These are phyloP conservation scores for Nemotelus pantherinus DNA, from an alignment of 2,888 invertebrate genomes.

Conservation along the genomic window DNA sequence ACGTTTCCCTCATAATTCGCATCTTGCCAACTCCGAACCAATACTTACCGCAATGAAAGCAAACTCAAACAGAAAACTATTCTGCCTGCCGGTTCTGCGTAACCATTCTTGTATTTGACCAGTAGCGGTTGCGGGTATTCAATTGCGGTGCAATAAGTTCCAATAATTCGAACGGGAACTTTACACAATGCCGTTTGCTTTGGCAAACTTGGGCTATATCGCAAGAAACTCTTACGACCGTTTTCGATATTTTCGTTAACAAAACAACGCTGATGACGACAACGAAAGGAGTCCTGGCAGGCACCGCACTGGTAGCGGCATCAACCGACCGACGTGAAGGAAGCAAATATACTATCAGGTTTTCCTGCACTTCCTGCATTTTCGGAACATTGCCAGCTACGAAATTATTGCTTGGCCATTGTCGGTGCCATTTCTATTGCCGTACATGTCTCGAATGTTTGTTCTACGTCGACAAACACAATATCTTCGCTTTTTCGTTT, in stretches of 20 bases:
- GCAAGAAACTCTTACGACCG: slow-evolving; percentile 11
- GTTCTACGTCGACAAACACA: slow-evolving; percentile 43
- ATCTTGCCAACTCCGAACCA: background rate
- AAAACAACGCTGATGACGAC: slow-evolving; percentile 18
- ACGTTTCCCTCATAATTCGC: background rate
- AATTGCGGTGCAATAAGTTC: slow-evolving; percentile 37
- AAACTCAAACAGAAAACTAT: slow-evolving; percentile 16
- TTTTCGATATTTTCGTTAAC: slow-evolving; percentile 38
- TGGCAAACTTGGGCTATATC: slow-evolving; percentile 9
- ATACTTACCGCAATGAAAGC: background rate
- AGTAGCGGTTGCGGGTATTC: slow-evolving; percentile 36
- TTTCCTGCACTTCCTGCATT: background rate
- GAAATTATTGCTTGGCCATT: slow-evolving; percentile 34
- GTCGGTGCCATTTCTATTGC: slow-evolving; percentile 28
- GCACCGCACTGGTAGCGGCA: background rate
- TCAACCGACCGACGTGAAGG: background rate
- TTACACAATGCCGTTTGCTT: slow-evolving; percentile 23
- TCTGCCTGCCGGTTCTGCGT: background rate
- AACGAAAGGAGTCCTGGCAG: background rate
- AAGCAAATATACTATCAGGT: slow-evolving; percentile 19
- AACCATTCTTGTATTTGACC: slow-evolving; percentile 26
- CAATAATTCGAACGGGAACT: slow-evolving; percentile 34
- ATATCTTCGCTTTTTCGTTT: slow-evolving; percentile 32
- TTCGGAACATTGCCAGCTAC: slow-evolving; percentile 29
- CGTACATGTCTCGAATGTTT: slow-evolving; percentile 27